Evolutionary conservation across 2,888 invertebrate species (phyloP), one percentile per base, ranked within the genome.

Genomic region (Rotaria sp.): DNA sequence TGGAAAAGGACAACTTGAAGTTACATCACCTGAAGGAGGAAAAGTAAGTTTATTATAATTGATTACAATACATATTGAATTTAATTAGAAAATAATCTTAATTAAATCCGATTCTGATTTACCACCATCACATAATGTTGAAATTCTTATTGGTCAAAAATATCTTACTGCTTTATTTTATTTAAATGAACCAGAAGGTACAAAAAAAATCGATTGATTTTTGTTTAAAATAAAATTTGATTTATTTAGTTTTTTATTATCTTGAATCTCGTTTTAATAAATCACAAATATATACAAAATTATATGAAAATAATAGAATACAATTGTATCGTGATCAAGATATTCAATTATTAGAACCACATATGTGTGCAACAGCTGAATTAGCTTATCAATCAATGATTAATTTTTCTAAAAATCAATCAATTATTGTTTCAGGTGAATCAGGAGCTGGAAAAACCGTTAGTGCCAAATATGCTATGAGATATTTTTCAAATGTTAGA

Each of bases 371-470:
- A 4, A 96, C 99, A 26, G 96, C 98, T 1, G 98, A 99, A 92
- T 97, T 98, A 91, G 97, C 97, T 0, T 97, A 94, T 92, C 96
- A 96, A n/a, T 95, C 96, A 90, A 92, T 97, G 92, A 48, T 85
- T 26, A 84, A 85, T 88, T 93, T 93, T 89, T 92, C 92, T 55
- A 91, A 92, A 88, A 92, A 93, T 89, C 93, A 93, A 90, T 93
- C 93, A 2, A 93, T 93, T 86, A 93, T 93, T 89, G 97, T 99
- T 21, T 92, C 96, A 88, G 98, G 98, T 0, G 98, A 99, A 91
- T 97, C 96, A 0, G 98, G 98, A 0, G 98, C 98, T 0, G 98
- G 98, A 1, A 99, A 99, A 92, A 99, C 99, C 0, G 97, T 99
- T 2, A 97, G 97, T 0, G 99, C 98, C 0, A 99, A 99, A 91